phyloP scores from a whole-genome alignment of 1,140 invertebrate species.

The Euborellia annulipes region DNA sequence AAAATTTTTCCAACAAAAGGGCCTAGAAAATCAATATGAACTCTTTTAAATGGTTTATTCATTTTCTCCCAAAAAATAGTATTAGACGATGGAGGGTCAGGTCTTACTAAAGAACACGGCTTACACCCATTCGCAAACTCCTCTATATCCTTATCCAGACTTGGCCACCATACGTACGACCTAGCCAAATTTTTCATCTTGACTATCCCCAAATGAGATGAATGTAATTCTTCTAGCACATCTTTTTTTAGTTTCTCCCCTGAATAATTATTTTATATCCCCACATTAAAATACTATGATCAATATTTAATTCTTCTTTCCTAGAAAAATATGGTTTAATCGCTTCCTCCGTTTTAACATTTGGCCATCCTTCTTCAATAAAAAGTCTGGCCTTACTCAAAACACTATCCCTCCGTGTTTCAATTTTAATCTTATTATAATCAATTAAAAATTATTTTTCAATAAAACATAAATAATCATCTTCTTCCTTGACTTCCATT shows the following conservation, averaged over 20 bases:
- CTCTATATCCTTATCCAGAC: neutral
- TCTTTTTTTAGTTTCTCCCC: neutral
- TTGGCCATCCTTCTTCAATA: neutral
- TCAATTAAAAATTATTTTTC: too few relatives aligned
- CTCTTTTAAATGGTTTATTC: neutral
- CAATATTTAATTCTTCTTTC: slow-evolving; percentile 5
- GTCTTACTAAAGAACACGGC: too few relatives aligned
- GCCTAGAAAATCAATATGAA: neutral
- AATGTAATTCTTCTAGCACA: slow-evolving; percentile 7
- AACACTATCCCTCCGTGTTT: neutral
- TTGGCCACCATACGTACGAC: slow-evolving; percentile 13
- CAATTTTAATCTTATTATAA: slow-evolving; percentile 5
- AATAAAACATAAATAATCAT: too few relatives aligned
- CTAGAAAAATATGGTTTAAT: neutral
- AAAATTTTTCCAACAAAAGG: neutral
- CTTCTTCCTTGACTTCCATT: too few relatives aligned
- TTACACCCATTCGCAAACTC: too few relatives aligned
- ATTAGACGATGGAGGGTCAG: too few relatives aligned
- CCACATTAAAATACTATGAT: slow-evolving; percentile 11
- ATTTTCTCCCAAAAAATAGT: neutral
- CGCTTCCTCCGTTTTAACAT: too few relatives aligned
- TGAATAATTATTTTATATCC: slow-evolving; percentile 5
- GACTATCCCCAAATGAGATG: slow-evolving; percentile 6
- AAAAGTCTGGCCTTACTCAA: neutral
- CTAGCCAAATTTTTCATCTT: slow-evolving; percentile 9